Percentiles rank a stretch among this genome's conserved stretches.
Conservation (phyloP, 2,797 vertebrate genomes). For the Prunella strophiata region DNA sequence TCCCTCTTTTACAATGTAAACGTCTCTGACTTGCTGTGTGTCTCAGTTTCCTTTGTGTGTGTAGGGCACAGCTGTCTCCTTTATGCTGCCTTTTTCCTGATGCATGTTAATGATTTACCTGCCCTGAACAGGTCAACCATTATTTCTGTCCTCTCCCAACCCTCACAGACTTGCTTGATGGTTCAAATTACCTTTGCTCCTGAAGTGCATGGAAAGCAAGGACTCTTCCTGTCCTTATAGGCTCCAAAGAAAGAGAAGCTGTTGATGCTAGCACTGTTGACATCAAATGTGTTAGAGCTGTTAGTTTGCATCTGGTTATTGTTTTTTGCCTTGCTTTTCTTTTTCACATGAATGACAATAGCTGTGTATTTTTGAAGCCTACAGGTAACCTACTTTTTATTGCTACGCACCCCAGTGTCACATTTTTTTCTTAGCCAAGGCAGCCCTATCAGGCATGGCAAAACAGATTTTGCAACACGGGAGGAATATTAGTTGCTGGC, state of each 20-base stretch:
- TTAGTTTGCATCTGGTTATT: background rate
- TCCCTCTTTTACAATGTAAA: background rate
- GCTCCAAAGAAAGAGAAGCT: background rate
- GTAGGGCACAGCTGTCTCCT: background rate
- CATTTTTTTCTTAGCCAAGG: background rate
- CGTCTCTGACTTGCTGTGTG: background rate
- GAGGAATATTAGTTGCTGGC: background rate
- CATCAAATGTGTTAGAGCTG: background rate
- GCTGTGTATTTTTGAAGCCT: background rate
- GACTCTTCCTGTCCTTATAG: background rate
- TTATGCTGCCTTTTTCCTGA: background rate
- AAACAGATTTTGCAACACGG: background rate
- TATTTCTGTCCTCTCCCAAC: background rate
- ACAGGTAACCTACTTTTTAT: constrained; percentile 13
- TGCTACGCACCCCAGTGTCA: background rate
- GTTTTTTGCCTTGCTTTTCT: background rate
- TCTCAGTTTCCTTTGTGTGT: background rate
- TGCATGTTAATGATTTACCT: constrained; percentile 57
- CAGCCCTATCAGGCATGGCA: background rate
- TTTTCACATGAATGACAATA: background rate
- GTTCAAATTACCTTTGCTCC: constrained; percentile 10
- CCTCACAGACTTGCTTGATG: background rate
- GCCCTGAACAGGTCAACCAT: background rate
- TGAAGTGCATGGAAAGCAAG: background rate
- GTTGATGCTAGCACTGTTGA: background rate